phyloP scores from a whole-genome alignment of 2,888 invertebrate species.

The Aspidapion aeneum region DNA sequence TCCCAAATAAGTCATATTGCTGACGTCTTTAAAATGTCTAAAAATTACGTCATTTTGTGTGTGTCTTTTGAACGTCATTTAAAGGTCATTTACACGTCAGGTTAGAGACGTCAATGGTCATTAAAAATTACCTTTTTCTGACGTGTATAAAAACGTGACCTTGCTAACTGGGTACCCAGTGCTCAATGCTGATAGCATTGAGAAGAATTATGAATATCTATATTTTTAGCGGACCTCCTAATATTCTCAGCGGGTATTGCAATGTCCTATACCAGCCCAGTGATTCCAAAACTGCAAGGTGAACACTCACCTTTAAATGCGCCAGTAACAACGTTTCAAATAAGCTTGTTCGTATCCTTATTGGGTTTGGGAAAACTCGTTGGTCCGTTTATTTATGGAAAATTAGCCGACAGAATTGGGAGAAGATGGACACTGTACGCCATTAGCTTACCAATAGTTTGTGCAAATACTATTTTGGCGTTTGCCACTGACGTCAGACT shows the following conservation, averaged over 20 bases:
- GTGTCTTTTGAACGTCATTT: too few species aligned
- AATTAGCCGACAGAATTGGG: slow-evolving; percentile 46
- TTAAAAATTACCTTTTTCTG: too few species aligned
- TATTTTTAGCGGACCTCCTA: slow-evolving; percentile 23
- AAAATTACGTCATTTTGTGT: too few species aligned
- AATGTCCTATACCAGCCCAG: slow-evolving; percentile 35
- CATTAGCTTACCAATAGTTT: slow-evolving; percentile 59
- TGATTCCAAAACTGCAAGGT: slow-evolving; percentile 27
- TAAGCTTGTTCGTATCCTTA: slow-evolving; percentile 33
- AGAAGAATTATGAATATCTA: too few species aligned
- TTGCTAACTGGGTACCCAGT: too few species aligned
- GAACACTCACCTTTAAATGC: slow-evolving; percentile 29
- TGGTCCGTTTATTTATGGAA: slow-evolving; percentile 33
- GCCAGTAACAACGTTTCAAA: slow-evolving; percentile 27
- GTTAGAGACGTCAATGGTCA: too few species aligned
- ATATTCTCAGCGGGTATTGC: slow-evolving; percentile 25
- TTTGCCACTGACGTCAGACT: slow-evolving; percentile 27
- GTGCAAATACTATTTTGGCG: slow-evolving; percentile 41
- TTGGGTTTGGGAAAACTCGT: slow-evolving; percentile 31
- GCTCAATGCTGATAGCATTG: too few species aligned
- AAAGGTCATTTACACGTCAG: too few species aligned
- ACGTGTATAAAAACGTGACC: too few species aligned
- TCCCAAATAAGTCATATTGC: too few species aligned
- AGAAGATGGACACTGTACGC: slow-evolving; percentile 60
- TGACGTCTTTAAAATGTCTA: too few species aligned